Base-by-base conservation (phyloP, 2,113 vertebrate genomes). In the Toxostoma redivivum region DNA sequence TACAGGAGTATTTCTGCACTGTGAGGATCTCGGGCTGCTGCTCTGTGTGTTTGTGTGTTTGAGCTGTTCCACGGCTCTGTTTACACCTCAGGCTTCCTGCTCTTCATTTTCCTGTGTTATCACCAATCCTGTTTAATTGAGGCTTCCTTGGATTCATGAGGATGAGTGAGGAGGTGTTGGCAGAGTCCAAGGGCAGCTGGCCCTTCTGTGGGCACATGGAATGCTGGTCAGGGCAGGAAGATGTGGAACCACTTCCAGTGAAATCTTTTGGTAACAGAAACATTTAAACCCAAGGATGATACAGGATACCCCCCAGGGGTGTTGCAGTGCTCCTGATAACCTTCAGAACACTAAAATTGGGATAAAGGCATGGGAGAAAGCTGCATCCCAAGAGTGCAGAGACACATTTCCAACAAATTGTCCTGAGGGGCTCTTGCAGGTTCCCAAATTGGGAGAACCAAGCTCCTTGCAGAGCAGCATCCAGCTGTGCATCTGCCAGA, bases 391-490 rank as follows among this genome's bases (percentile, higher is more conserved):
- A 2, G 21, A 51, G 9, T 18, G 10, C 13, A 27, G 76, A 84
- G 23, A 18, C 27, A 22, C 50, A 14, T n/a, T 27, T 73, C 15
- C 37, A 81, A 24, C 25, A 48, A 61, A 64, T 13, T 10, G 22
- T 37, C 61, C 73, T 9, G 30, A 45, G 2, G 23, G 40, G n/a
- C 18, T 53, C 38, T 35, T 9, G 10, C 30, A 24, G 23, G 31
- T 22, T 66, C 42, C 66, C 42, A 38, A 14, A 35, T 1, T 7
- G 6, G 38, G 44, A 28, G 11, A 27, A 53, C 28, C 40, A 27
- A 17, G 11, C 28, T 62, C 65, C 35, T 15, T 2, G 54, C n/a
- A 24, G 24, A 44, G 21, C 83, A 24, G n/a, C 0, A 0, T n/a
- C 54, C 64, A 42, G 65, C 37, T 62, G 64, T 15, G 47, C 62